These are phyloP conservation scores for Drepana arcuata DNA, from an alignment of 1,140 invertebrate genomes.

Conservation along the genomic window DNA sequence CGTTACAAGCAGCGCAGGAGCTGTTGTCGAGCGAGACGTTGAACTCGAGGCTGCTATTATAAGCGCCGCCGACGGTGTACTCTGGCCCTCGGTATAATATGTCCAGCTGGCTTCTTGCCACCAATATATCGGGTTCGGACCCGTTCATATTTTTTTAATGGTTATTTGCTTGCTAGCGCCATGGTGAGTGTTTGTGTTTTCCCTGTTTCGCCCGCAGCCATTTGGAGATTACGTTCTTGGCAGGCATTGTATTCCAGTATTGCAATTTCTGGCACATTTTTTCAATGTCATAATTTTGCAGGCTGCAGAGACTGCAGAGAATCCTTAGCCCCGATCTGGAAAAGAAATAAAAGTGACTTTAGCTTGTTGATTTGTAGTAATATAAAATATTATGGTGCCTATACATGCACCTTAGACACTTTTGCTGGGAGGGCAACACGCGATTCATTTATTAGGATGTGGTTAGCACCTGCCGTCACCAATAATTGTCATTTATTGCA, in stretches of 20 bases:
- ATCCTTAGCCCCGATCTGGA: conserved; percentile 33
- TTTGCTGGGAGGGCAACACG: too few relatives aligned
- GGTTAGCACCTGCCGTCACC: too few relatives aligned
- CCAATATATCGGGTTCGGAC: conserved; percentile 45
- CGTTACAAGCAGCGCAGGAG: conserved; percentile 30
- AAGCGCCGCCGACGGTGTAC: conserved; percentile 32
- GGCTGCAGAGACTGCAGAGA: conserved; percentile 13
- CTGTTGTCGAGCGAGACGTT: conserved; percentile 46
- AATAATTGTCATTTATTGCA: too few relatives aligned
- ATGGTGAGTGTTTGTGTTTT: conserved; percentile 61
- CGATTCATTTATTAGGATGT: too few relatives aligned
- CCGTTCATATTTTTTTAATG: conserved; percentile 61
- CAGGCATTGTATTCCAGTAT: conserved; percentile 51
- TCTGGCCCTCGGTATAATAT: conserved; percentile 43
- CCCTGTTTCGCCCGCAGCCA: conserved; percentile 60
- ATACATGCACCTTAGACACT: too few relatives aligned
- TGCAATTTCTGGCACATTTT: conserved; percentile 46
- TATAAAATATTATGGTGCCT: too few relatives aligned
- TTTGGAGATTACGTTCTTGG: conserved; percentile 61
- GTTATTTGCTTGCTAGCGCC: conserved; percentile 52
- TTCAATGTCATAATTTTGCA: conserved; percentile 36
- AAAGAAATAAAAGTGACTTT: too few relatives aligned
- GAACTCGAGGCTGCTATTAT: conserved; percentile 39
- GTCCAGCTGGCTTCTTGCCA: conserved; percentile 58
- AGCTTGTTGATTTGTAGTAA: too few relatives aligned